Evolutionary conservation across 2,888 invertebrate genomes (phyloP), one percentile per base, ranked within the genome.

Genomic region (Patella caerulea): DNA sequence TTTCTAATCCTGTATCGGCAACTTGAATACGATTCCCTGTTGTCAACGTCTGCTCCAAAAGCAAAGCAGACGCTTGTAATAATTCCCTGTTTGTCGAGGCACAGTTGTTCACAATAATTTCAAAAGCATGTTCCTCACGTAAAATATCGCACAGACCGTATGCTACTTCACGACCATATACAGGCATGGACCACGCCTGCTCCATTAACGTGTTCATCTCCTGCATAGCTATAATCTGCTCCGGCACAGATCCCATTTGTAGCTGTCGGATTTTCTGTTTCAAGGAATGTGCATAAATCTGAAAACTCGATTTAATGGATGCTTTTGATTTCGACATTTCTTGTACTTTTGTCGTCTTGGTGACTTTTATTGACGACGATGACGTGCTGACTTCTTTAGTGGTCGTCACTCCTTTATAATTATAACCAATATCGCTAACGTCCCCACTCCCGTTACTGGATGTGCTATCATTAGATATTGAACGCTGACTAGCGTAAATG

Each of bases 101-200:
- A 82, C 97, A 97, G 78, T 90, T 89, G 72, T 85, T 83, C 3
- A 92, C 87, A 19, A 98, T 93, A 78, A 97, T 94, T 91, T 98
- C 97, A 65, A 98, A 93, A 0, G 97, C 98, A 12, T 97, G 97
- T 83, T 96, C 96, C 76, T 94, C 94, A 85, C 97, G 94, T 76
- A 99, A 92, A 0, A 96, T 95, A 90, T 98, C 98, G 92, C 98
- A 98, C 75, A 99, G 93, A 17, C 96, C 95, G 89, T 96, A 97
- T 54, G 98, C 98, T 75, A 98, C 93, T 91, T 93, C 97, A 91
- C 98, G 97, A 0, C 98, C 98, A 90, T 97, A 96, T 0, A 97
- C 96, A 3, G 98, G 98, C 29, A 98, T 97, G 0, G 96, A 96
- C 98, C 99, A 99, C n/a, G 99, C 98, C 91, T 96, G 86, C 71